Evolutionary conservation across 2,797 vertebrate genomes (phyloP), one percentile per base, ranked within the genome.

Genomic region (Paedocypris micromegethes): DNA sequence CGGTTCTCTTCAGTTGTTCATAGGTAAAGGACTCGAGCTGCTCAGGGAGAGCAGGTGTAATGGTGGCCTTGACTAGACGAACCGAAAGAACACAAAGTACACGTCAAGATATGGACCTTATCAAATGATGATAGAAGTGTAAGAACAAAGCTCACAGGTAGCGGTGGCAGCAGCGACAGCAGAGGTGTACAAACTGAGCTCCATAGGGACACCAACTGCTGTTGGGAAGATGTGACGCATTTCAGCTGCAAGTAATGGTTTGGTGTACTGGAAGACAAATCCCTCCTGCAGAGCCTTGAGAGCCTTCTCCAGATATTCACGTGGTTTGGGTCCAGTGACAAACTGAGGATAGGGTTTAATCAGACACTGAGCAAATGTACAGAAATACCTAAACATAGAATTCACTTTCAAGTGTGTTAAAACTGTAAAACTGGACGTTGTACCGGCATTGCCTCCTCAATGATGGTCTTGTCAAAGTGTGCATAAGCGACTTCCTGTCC

Each of bases 401-500:
- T 23, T 23, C 23, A 23, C 1, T 1, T 23, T 23, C 23, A 23
- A 23, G 23, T 1, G 23, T 23, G 23, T 1, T 23, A 23, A 6
- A 52, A 40, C 3, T 59, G 4, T 2, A 41, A 4, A 3, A 47
- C 6, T 58, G 23, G 23, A 23, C 1, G 23, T 23, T 23, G 23
- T 86, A 93, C 93, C 83, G 86, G 75, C 57, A 89, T 61, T 72
- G 75, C 64, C 44, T 84, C 76, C 67, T 88, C 83, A 44, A 91
- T 80, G 49, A 83, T 0, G 0, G 75, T 61, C 86, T 89, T 91
- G 79, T 91, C 84, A 46, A 91, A 57, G 74, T 72, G 78, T 56
- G 77, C 81, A 73, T 84, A 93, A 67, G 87, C 82, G 41, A 93
- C 1, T 80, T 92, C 91, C 78, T 95, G 89, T 75, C 81, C 88